These are phyloP conservation scores for Meles meles DNA, from an alignment of 2,113 vertebrate species.

Conservation along the genomic window DNA sequence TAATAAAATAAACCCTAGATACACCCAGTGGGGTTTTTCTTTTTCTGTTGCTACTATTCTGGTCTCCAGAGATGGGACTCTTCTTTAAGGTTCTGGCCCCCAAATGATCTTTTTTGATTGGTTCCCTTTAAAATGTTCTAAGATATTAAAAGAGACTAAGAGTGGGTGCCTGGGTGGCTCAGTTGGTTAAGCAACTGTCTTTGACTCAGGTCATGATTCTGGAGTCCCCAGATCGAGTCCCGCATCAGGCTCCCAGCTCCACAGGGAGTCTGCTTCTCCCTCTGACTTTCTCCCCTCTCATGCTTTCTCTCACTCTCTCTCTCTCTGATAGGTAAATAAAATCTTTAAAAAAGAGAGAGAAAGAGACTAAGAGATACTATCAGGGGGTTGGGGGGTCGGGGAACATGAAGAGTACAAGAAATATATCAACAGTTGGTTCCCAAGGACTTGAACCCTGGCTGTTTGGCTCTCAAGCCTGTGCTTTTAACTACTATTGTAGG, in stretches of 20 bases:
- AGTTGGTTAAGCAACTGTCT: too few species aligned
- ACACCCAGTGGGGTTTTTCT: background rate
- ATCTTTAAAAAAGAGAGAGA: too few species aligned
- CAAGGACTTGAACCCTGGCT: background rate
- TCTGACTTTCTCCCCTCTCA: too few species aligned
- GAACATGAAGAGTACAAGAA: background rate
- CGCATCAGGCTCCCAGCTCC: too few species aligned
- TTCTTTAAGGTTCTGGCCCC: background rate
- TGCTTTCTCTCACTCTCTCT: too few species aligned
- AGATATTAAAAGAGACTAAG: background rate
- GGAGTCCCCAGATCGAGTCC: too few species aligned
- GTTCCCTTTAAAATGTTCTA: background rate
- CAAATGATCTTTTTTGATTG: background rate
- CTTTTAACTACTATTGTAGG: background rate
- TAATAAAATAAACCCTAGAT: background rate
- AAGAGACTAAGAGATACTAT: background rate
- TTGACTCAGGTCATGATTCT: too few species aligned
- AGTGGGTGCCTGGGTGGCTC: too few species aligned
- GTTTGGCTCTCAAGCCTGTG: background rate
- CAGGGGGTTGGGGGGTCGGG: background rate
- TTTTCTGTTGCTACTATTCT: background rate
- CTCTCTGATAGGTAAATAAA: too few species aligned
- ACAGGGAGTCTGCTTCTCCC: too few species aligned
- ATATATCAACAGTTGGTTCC: background rate
- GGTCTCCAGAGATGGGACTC: background rate